phyloP scores from a whole-genome alignment of 2,113 vertebrate species.

The Sterrhoptilus dennistouni region DNA sequence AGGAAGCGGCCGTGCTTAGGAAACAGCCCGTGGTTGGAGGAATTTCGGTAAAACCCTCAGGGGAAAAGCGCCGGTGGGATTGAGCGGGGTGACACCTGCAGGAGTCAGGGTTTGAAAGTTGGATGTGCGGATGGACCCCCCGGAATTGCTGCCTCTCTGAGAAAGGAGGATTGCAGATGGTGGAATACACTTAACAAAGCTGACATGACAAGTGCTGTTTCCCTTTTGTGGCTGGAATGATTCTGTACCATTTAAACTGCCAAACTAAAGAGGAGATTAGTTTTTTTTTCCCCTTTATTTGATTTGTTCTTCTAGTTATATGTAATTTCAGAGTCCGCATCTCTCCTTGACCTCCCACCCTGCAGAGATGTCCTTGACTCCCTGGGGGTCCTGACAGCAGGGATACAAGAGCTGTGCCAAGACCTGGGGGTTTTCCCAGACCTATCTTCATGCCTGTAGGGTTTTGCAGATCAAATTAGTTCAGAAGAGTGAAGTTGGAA shows the following conservation, averaged over 20 bases:
- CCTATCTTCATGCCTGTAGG: neutral
- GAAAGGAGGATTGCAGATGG: neutral
- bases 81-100: accelerated
- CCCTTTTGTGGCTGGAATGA: neutral
- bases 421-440: neutral
- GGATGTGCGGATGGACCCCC: neutral
- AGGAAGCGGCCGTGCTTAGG: accelerated
- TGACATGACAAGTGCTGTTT: neutral
- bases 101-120: neutral
- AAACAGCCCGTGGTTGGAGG: neutral
- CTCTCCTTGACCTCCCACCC: neutral
- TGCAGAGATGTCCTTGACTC: neutral
- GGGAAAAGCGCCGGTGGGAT: neutral
- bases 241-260: neutral
- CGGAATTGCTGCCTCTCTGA: neutral
- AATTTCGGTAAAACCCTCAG: neutral
- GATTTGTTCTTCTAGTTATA: neutral
- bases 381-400: neutral
- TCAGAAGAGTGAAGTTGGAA: neutral
- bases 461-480: neutral
- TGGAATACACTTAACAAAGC: neutral
- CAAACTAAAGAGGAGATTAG: neutral
- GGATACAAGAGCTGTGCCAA: neutral
- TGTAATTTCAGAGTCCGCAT: neutral
- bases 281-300: neutral